These are phyloP conservation scores for Drosophila dunni DNA, from an alignment of 1,140 invertebrate species.

Conservation along the genomic window DNA sequence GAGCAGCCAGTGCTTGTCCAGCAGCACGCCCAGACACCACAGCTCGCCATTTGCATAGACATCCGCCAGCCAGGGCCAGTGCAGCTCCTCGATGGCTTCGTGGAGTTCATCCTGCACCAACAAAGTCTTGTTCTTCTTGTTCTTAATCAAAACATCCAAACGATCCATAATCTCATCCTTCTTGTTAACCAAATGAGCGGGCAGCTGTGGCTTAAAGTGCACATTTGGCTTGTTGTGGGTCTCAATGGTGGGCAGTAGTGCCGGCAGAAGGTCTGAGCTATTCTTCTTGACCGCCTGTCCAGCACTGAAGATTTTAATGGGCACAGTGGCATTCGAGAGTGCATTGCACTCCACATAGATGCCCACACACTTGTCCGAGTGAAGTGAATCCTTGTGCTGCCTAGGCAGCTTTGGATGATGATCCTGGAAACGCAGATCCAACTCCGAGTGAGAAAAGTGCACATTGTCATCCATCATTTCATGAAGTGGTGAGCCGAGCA, in stretches of 20 bases:
- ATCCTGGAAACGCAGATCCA: background rate
- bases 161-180: constrained; percentile 76
- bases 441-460: constrained; percentile 53
- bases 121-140: constrained; percentile 71
- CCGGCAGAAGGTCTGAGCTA: constrained; percentile 12
- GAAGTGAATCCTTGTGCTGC: constrained; percentile 45
- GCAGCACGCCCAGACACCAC: constrained; percentile 88
- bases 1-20: constrained; percentile 88
- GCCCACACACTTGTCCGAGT: constrained; percentile 58
- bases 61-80: constrained; percentile 89
- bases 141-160: constrained; percentile 65
- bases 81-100: constrained; percentile 72
- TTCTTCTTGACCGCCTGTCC: constrained; percentile 43
- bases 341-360: constrained; percentile 76
- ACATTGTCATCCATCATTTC: constrained; percentile 52
- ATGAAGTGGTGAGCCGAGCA: constrained; percentile 25
- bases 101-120: constrained; percentile 73
- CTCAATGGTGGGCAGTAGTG: constrained; percentile 59
- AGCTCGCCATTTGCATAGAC: constrained; percentile 88
- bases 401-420: constrained; percentile 15
- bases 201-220: constrained; percentile 66
- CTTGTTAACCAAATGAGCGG: constrained; percentile 56
- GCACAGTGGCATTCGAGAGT: constrained; percentile 59
- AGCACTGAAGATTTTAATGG: constrained; percentile 72
- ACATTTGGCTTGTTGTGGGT: constrained; percentile 72